Evolutionary conservation across 1,140 invertebrate genomes (phyloP).

Genomic region (Drosophila watanabei): DNA sequence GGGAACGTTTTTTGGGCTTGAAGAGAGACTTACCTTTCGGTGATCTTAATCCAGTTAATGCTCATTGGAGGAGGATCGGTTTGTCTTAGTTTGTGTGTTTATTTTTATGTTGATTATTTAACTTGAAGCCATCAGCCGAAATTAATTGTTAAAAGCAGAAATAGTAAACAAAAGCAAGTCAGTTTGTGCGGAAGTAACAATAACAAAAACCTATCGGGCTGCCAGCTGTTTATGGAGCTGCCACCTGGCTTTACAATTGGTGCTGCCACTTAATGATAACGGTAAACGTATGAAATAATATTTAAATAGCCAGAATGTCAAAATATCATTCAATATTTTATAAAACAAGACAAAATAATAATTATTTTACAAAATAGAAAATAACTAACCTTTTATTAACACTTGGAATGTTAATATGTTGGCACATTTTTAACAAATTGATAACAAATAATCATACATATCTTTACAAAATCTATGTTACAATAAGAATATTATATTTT

Average conservation of each 20-base stretch:
- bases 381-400: too few relatives aligned
- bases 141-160: background rate
- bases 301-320: background rate
- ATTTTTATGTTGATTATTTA: background rate
- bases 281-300: background rate
- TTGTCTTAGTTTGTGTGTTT: background rate
- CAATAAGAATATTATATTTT: background rate
- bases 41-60: conserved; percentile 85
- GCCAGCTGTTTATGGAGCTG: conserved; percentile 9
- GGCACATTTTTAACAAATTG: too few relatives aligned
- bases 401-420: too few relatives aligned
- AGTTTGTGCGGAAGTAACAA: conserved; percentile 20
- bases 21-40: conserved; percentile 65
- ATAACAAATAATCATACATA: background rate
- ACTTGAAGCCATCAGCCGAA: background rate
- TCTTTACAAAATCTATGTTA: background rate
- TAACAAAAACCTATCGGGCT: conserved; percentile 25
- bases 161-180: conserved; percentile 14
- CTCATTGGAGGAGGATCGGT: conserved; percentile 49
- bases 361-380: too few relatives aligned
- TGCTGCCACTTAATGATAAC: conserved; percentile 3
- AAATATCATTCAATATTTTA: too few relatives aligned
- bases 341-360: too few relatives aligned
- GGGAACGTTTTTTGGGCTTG: background rate
- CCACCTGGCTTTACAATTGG: background rate